These are phyloP conservation scores for Zoanthus sansibaricus DNA, from an alignment of 92 coral and sea anemone genomes.

Conservation along the genomic window DNA sequence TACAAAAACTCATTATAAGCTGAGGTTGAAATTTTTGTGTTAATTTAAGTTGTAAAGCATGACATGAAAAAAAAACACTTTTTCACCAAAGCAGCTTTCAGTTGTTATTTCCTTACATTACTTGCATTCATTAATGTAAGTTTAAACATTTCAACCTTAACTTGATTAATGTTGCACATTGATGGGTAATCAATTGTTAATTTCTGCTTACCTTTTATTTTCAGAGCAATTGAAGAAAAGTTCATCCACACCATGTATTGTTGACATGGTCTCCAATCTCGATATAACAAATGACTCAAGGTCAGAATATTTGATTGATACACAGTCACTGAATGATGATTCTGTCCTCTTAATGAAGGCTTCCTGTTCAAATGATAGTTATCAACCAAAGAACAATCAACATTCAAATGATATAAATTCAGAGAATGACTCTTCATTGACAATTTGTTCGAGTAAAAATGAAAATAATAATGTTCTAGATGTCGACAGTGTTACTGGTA, in stretches of 20 bases:
- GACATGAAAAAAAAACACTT: too few relatives aligned
- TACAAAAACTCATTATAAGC: too few relatives aligned
- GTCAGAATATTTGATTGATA: conserved; percentile 55
- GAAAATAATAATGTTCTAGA: background rate
- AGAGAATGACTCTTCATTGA: conserved; percentile 12
- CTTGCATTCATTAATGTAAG: too few relatives aligned
- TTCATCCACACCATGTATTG: conserved; percentile 80
- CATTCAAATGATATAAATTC: conserved; percentile 24
- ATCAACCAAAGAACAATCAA: conserved; percentile 17
- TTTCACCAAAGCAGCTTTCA: too few relatives aligned
- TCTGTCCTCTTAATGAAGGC: conserved; percentile 78
- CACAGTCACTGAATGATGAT: conserved; percentile 67
- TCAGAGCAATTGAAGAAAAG: conserved; percentile 86
- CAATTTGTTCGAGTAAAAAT: background rate
- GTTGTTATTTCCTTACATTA: too few relatives aligned
- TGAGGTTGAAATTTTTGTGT: too few relatives aligned
- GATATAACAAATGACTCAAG: conserved; percentile 54
- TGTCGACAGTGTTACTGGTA: background rate
- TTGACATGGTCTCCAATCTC: conserved; percentile 55
- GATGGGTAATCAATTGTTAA: too few relatives aligned
- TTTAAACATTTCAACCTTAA: too few relatives aligned
- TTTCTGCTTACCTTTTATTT: background rate
- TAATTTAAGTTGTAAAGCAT: too few relatives aligned
- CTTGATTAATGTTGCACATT: too few relatives aligned
- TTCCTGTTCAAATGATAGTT: conserved; percentile 27